phyloP scores from a whole-genome alignment of 53 echinoderm and acorn worm species.

The Mesocentrotus franciscanus region DNA sequence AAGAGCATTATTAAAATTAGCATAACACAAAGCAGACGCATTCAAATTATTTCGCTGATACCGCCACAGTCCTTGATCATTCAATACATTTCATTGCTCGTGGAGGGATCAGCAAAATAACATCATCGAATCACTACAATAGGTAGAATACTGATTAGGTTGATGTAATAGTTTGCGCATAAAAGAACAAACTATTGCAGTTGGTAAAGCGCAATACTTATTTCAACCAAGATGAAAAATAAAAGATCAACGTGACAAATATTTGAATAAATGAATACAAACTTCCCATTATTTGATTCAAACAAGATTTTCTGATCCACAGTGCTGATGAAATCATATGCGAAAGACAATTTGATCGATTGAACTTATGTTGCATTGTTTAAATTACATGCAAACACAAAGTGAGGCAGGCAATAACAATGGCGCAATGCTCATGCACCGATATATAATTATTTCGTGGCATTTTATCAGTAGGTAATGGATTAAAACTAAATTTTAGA shows the following conservation, averaged over 20 bases:
- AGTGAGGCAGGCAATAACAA: neutral
- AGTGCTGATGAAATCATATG: neutral
- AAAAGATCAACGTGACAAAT: neutral
- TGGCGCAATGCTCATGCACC: neutral
- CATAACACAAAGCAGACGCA: slow-evolving; percentile 22
- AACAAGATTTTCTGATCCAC: neutral
- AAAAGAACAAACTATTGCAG: slow-evolving; percentile 3
- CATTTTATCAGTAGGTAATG: neutral
- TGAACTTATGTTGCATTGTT: neutral
- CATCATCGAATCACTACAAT: slow-evolving; percentile 30
- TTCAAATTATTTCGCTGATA: slow-evolving; percentile 8
- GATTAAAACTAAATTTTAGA: too few relatives aligned
- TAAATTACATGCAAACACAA: neutral
- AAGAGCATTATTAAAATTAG: slow-evolving; percentile 6
- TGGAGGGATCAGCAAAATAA: slow-evolving; percentile 53
- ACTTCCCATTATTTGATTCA: neutral
- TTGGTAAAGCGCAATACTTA: slow-evolving; percentile 3
- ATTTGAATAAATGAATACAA: neutral
- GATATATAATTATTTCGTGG: neutral
- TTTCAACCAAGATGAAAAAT: neutral
- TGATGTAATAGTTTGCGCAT: slow-evolving; percentile 28
- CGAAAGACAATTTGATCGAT: neutral
- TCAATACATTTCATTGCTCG: neutral
- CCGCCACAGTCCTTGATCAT: neutral
- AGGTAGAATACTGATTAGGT: slow-evolving; percentile 63